phyloP scores from a whole-genome alignment of 2,113 vertebrate genomes.

The Tichodroma muraria region DNA sequence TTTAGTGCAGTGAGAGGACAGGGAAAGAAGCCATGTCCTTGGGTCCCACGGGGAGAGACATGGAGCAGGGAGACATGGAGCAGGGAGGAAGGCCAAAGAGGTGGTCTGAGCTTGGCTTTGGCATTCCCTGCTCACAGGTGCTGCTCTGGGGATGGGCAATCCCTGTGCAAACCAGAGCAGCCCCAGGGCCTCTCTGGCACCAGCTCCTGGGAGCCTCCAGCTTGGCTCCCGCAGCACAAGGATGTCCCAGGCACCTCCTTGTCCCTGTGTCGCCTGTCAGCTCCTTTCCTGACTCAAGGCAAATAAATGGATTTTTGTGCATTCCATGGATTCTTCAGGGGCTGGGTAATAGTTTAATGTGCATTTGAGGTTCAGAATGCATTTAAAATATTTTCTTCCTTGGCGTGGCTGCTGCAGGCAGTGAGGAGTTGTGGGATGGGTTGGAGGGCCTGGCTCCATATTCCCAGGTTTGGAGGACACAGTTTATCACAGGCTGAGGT shows the following conservation, averaged over 20 bases:
- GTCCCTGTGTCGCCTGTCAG: not conserved
- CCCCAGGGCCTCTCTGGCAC: not conserved
- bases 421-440: not conserved
- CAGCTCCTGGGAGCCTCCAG: not conserved
- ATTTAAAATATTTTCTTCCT: not conserved
- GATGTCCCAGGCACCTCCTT: not conserved
- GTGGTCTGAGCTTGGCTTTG: not conserved
- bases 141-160: not conserved
- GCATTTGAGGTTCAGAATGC: not conserved
- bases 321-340: not conserved
- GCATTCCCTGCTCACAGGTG: fast-evolving
- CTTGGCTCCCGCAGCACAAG: not conserved
- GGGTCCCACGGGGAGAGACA: fast-evolving
- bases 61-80: not conserved
- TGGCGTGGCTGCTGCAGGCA: not conserved
- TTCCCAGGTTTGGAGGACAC: not conserved
- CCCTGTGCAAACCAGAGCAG: not conserved
- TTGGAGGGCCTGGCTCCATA: not conserved
- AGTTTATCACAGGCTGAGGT: not conserved
- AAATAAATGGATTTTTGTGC: not conserved
- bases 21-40: not conserved
- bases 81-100: not conserved
- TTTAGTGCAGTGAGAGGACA: not conserved
- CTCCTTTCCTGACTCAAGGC: not conserved
- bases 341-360: not conserved